Evolutionary conservation across 1,140 invertebrate species (phyloP).

Genomic region (Lepidurus arcticus): DNA sequence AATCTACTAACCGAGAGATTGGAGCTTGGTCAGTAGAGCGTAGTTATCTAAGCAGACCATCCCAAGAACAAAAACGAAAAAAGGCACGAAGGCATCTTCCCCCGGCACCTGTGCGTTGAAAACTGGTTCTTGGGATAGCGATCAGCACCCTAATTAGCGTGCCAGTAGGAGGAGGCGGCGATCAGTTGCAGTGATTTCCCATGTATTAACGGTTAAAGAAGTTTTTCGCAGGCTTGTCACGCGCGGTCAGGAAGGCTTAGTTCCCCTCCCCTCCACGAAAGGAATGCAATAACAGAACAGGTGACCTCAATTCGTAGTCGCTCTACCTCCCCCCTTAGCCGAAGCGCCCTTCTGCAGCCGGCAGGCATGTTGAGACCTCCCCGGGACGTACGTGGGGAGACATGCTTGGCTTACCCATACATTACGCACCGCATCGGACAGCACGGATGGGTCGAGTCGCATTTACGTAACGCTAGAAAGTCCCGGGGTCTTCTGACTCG

Average conservation of each 20-base stretch:
- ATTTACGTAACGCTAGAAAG: not conserved
- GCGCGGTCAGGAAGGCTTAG: no score
- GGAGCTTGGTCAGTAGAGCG: no score
- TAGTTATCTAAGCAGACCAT: no score
- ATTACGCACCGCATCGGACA: not conserved
- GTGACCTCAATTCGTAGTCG: not conserved
- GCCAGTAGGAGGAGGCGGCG: no score
- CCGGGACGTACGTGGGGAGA: not conserved
- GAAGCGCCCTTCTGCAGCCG: not conserved
- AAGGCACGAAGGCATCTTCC: no score
- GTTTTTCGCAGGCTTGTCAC: not conserved
- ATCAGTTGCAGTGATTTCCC: no score
- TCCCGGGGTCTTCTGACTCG: not conserved
- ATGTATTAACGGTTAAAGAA: not conserved
- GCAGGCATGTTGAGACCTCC: slow-evolving; percentile 5
- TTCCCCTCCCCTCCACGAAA: not conserved
- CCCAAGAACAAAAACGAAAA: no score
- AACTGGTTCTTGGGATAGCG: no score
- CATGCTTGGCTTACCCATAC: not conserved
- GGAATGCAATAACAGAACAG: not conserved
- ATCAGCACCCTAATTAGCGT: no score
- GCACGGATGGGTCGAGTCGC: not conserved
- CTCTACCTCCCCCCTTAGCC: not conserved
- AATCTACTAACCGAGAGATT: not conserved
- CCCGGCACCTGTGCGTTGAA: no score